These are phyloP conservation scores for Pyrocephalus nanus DNA, from an alignment of 2,797 vertebrate species.

Conservation along the genomic window DNA sequence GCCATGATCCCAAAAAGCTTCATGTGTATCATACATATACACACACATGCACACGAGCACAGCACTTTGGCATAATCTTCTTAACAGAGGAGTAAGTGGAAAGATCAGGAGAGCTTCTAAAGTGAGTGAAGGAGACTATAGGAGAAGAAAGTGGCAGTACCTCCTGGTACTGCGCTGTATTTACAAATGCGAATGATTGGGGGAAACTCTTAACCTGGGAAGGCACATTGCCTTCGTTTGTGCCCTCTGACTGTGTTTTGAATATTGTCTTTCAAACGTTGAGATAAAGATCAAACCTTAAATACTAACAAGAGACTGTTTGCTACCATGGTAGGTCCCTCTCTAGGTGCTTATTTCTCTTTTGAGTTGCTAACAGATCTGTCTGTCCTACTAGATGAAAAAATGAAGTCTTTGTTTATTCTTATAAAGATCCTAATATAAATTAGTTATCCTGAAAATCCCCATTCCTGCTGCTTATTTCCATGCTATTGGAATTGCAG, in stretches of 20 bases:
- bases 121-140: background rate
- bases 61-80: background rate
- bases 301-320: background rate
- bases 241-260: background rate
- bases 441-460: background rate
- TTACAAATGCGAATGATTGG: background rate
- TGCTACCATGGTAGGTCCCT: background rate
- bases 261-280: background rate
- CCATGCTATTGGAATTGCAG: background rate
- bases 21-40: background rate
- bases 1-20: background rate
- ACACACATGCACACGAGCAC: background rate
- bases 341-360: background rate
- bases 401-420: background rate
- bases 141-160: background rate
- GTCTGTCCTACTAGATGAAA: background rate
- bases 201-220: background rate
- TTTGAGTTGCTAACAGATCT: background rate
- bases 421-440: background rate
- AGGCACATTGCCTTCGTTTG: background rate
- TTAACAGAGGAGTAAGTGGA: background rate
- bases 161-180: background rate
- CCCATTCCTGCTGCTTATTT: slow-evolving; percentile 8
- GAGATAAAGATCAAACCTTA: background rate
- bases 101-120: background rate